phyloP scores from a whole-genome alignment of 1,140 invertebrate species.

The Lysiphlebus fabarum region DNA sequence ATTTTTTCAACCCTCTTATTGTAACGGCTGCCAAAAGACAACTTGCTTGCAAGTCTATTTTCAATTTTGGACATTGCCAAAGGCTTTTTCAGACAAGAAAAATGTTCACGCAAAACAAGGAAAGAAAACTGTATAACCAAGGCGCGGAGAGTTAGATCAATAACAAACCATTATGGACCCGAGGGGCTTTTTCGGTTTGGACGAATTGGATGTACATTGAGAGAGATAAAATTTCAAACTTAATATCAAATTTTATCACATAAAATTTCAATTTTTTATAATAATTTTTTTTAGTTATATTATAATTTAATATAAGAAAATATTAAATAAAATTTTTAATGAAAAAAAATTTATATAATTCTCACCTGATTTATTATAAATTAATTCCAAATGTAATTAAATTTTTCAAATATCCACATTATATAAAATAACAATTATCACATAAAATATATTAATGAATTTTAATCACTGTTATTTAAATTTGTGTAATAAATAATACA shows the following conservation, averaged over 20 bases:
- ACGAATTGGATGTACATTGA: conserved; percentile 16
- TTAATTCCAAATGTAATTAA: not conserved
- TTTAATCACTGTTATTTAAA: too few species aligned
- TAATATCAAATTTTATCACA: not conserved
- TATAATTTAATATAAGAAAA: too few species aligned
- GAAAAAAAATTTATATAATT: too few species aligned
- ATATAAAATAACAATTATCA: too few species aligned
- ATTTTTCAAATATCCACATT: conserved; percentile 36
- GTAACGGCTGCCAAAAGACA: not conserved
- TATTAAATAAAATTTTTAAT: too few species aligned
- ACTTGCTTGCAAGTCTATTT: not conserved
- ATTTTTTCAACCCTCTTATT: conserved; percentile 1
- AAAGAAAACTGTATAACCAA: conserved; percentile 35
- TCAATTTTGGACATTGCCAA: conserved; percentile 16
- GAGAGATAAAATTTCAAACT: not conserved
- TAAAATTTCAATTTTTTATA: not conserved
- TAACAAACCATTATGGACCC: conserved; percentile 50
- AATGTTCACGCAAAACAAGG: conserved; percentile 25
- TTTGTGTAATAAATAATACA: not conserved
- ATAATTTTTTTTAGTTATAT: not conserved
- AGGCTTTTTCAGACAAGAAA: conserved; percentile 16
- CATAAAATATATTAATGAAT: too few species aligned
- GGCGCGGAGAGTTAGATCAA: conserved; percentile 39
- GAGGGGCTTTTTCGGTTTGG: conserved; percentile 28
- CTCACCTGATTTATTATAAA: conserved; percentile 9